These are phyloP conservation scores for Oligia fasciuncula DNA, from an alignment of 2,888 invertebrate species.

Conservation along the genomic window DNA sequence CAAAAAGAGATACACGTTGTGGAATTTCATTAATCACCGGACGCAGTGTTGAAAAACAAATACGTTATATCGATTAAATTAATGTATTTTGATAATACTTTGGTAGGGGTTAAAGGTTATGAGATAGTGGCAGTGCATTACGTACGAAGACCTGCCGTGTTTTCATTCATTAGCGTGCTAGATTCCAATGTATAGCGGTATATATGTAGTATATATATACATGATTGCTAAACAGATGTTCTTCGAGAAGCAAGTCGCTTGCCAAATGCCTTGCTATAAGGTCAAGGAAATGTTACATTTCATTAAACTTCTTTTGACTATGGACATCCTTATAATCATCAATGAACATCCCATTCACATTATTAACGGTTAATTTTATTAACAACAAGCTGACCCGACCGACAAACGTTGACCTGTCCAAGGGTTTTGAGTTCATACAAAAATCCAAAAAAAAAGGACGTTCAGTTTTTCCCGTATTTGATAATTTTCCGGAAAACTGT, in stretches of 20 bases:
- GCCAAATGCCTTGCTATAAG: conserved; percentile 33
- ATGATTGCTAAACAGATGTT: conserved; percentile 29
- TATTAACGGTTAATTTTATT: neutral
- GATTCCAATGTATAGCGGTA: conserved; percentile 28
- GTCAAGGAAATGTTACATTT: conserved; percentile 29
- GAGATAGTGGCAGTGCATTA: conserved; percentile 73
- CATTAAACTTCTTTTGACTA: conserved; percentile 16
- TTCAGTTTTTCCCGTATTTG: neutral
- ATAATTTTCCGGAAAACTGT: neutral
- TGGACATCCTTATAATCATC: conserved; percentile 9
- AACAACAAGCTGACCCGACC: neutral
- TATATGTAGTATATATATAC: neutral
- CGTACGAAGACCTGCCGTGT: conserved; percentile 62
- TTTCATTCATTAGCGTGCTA: conserved; percentile 71
- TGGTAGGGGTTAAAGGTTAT: conserved; percentile 78
- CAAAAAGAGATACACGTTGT: conserved; percentile 60
- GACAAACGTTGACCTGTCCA: neutral
- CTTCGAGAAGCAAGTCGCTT: conserved; percentile 8
- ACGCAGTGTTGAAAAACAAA: conserved; percentile 65
- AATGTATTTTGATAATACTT: conserved; percentile 78
- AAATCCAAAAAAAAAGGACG: neutral
- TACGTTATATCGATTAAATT: conserved; percentile 75
- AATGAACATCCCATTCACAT: conserved; percentile 4
- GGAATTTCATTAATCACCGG: conserved; percentile 67
- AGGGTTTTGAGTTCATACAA: neutral